Base-by-base conservation (phyloP, 2,888 invertebrate species). In the Ectemnius lituratus region DNA sequence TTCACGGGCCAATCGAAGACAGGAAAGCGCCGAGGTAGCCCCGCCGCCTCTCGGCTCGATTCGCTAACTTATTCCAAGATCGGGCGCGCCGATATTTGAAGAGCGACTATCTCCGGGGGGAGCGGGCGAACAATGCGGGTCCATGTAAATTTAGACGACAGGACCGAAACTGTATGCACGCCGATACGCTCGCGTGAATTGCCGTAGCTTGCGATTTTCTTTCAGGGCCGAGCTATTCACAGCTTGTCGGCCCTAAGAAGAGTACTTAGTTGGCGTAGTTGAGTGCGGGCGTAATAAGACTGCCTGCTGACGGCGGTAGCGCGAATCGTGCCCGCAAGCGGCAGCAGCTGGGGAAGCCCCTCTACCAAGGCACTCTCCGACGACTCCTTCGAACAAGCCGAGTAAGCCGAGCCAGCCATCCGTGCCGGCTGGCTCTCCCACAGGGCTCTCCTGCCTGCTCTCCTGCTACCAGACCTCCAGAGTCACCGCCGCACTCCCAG, bases 221-320 rank as follows among this genome's bases (percentile, higher is more conserved):
- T 3, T n/a, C 16, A 11, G 49, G 16, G 13, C n/a, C 27, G 20
- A 47, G 59, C 70, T 70, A 70, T 70, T 75, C 70, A 61, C 59
- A 59, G 70, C 70, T 73, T 56, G 72, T 3, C 68, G 79, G 71
- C 65, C 28, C 74, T 78, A 82, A 80, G 76, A 76, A 75, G 84
- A 82, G 82, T 83, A 86, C 83, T 85, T 86, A 84, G 81, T 85
- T 84, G 85, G 85, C 87, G 82, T 84, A 86, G 86, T 86, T 87
- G 84, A 87, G 85, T 84, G 87, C 86, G 87, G 87, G 87, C 85
- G 87, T 87, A 87, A 87, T 87, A 86, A 87, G 86, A 87, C 87
- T 87, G 87, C 82, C 76, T 78, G 84, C 84, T 84, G 84, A 83
- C 82, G 85, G 85, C 83, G 81, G 87, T 84, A 86, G 85, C 85